Percentiles rank a stretch among this genome's conserved stretches.
These are phyloP conservation scores for Sturnira hondurensis DNA, from an alignment of 2,113 vertebrate species.

Conservation along the genomic window DNA sequence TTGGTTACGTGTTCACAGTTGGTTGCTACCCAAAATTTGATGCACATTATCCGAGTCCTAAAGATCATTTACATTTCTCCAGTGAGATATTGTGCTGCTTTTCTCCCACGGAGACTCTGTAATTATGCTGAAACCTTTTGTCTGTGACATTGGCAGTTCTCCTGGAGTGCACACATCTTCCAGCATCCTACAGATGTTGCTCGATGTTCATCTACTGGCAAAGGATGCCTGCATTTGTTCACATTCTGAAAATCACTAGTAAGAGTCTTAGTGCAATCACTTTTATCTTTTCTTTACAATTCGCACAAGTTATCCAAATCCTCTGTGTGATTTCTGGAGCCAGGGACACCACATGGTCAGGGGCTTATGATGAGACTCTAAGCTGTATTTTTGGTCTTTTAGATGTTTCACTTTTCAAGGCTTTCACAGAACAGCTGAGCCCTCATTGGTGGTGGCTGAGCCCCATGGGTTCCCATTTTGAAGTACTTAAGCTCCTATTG, in stretches of 20 bases:
- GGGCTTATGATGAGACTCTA: constrained; percentile 21
- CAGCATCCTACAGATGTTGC: constrained; percentile 14
- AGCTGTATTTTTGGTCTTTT: constrained; percentile 49
- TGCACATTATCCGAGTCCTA: neutral
- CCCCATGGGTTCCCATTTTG: constrained; percentile 60
- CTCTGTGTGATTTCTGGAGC: constrained; percentile 15
- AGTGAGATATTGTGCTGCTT: neutral
- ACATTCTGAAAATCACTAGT: constrained; percentile 46
- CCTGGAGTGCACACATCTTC: constrained; percentile 34
- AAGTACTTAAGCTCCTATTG: constrained; percentile 58
- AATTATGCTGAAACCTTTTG: constrained; percentile 55
- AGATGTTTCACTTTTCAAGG: constrained; percentile 47
- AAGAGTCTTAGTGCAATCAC: neutral
- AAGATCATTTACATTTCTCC: constrained; percentile 69
- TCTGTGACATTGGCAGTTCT: constrained; percentile 52
- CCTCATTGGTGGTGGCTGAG: constrained; percentile 45
- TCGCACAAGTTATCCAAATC: constrained; percentile 44
- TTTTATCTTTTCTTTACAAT: constrained; percentile 45
- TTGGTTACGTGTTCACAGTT: constrained; percentile 40
- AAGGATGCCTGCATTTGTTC: constrained; percentile 33
- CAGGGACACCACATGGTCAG: constrained; percentile 34
- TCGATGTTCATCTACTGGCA: constrained; percentile 54
- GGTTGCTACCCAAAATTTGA: constrained; percentile 28
- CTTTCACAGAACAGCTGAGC: constrained; percentile 53
- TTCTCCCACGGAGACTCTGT: neutral